phyloP scores from a whole-genome alignment of 2,797 vertebrate genomes.

The Mus minutoides region DNA sequence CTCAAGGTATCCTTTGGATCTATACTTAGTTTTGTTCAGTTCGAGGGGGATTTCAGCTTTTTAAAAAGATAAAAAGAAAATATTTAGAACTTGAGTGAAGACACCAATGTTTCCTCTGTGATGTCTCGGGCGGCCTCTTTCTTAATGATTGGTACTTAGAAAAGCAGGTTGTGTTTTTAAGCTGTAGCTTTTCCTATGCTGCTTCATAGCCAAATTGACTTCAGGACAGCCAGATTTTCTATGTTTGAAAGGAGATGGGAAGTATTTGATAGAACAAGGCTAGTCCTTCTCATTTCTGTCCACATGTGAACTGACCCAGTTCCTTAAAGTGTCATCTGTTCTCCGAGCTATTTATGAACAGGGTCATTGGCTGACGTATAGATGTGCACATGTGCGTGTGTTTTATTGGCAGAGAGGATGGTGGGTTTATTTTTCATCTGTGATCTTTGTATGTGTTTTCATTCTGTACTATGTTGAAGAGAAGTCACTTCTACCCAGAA shows the following conservation, averaged over 20 bases:
- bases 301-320: slow-evolving; percentile 60
- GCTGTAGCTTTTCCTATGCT: slow-evolving; percentile 49
- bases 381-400: background rate
- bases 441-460: slow-evolving; percentile 37
- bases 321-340: slow-evolving; percentile 63
- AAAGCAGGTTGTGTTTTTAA: slow-evolving; percentile 18
- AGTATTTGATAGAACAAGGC: slow-evolving; percentile 55
- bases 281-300: slow-evolving; percentile 27
- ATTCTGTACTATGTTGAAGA: slow-evolving; percentile 40
- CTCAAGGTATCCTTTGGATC: slow-evolving; percentile 4
- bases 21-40: slow-evolving; percentile 29
- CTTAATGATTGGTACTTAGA: slow-evolving; percentile 44
- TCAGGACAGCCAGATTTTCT: background rate
- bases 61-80: slow-evolving; percentile 54
- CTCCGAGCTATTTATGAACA: slow-evolving; percentile 31
- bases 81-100: slow-evolving; percentile 39
- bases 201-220: slow-evolving; percentile 37
- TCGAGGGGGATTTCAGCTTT: background rate
- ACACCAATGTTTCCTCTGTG: background rate
- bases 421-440: background rate
- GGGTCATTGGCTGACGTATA: background rate
- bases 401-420: background rate
- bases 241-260: slow-evolving; percentile 34
- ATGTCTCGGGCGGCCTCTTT: background rate
- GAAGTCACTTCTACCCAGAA: slow-evolving; percentile 9